phyloP scores from a whole-genome alignment of 2,888 invertebrate genomes.

The Agriopis marginaria region DNA sequence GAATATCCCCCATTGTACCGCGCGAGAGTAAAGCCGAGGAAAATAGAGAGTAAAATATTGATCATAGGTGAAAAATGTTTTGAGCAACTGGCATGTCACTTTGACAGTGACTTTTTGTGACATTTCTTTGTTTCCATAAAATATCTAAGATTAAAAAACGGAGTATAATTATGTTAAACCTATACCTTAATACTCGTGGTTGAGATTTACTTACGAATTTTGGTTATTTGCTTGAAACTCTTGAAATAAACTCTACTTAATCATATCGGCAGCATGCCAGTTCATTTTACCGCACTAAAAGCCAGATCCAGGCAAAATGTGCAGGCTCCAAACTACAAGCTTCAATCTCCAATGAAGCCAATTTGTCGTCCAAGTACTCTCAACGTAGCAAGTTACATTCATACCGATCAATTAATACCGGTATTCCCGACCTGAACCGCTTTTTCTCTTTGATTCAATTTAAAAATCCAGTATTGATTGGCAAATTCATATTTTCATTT shows the following conservation, averaged over 20 bases:
- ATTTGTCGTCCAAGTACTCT: constrained; percentile 43
- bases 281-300: constrained; percentile 14
- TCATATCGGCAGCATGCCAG: neutral
- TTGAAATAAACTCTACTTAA: neutral
- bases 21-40: too few species aligned
- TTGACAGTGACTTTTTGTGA: too few species aligned
- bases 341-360: constrained; percentile 37
- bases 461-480: constrained; percentile 38
- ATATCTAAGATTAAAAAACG: too few species aligned
- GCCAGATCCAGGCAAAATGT: constrained; percentile 7
- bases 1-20: too few species aligned
- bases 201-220: too few species aligned
- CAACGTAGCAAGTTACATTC: constrained; percentile 33
- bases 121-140: too few species aligned
- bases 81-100: too few species aligned
- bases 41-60: too few species aligned
- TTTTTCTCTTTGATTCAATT: constrained; percentile 44
- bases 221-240: too few species aligned
- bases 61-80: too few species aligned
- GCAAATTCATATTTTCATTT: constrained; percentile 41
- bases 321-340: neutral
- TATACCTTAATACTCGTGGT: too few species aligned
- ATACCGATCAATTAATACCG: constrained; percentile 43
- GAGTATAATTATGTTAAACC: too few species aligned
- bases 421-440: constrained; percentile 34